Base-by-base conservation (phyloP, 2,113 vertebrate genomes). In the Triplophysa siluroides region DNA sequence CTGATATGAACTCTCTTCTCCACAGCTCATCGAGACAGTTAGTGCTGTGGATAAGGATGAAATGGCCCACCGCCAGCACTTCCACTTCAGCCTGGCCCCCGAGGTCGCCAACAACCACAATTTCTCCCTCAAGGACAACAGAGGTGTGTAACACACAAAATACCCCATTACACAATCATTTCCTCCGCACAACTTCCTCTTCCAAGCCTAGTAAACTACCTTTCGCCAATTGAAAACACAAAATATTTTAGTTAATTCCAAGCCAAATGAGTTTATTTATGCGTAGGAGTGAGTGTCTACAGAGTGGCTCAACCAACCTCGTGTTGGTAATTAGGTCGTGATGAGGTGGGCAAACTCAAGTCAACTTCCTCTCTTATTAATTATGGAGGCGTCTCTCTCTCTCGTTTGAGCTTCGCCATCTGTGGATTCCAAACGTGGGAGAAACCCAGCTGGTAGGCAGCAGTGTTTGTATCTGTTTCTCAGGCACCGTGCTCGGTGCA, bases 11-110 rank as follows among this genome's bases (percentile, higher is more conserved):
- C 24, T 8, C 8, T 69, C 12, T 56, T 8, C 21, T 72, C 69
- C 68, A 47, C 74, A 94, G 93, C 79, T 92, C 2, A 92, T 94
- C 9, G 88, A 92, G 81, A 98, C 94, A 45, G 92, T 99, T 70
- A 96, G 94, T n/a, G 96, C 96, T 1, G 93, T 96, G 87, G 98
- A 99, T 91, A 98, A 97, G 90, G 98, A 99, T 41, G 96, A 97
- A 85, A 94, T 95, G 16, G 93, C 92, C 83, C 96, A 96, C 76
- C 93, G 96, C 80, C 95, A 95, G 80, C 93, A 95, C 90, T 97
- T 99, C 88, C 94, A 93, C 67, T 99, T 96, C 93, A 95, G 91
- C 83, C 94, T 98, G 0, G 92, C 95, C 60, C 94, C 94, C 8
- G 96, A 96, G 89, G 95, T 96, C 76, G 91, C 92, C 77, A 94